Percentiles rank a stretch among this genome's conserved stretches.
These are phyloP conservation scores for Drosophila willistoni DNA, from an alignment of 1,140 invertebrate genomes.

Conservation along the genomic window DNA sequence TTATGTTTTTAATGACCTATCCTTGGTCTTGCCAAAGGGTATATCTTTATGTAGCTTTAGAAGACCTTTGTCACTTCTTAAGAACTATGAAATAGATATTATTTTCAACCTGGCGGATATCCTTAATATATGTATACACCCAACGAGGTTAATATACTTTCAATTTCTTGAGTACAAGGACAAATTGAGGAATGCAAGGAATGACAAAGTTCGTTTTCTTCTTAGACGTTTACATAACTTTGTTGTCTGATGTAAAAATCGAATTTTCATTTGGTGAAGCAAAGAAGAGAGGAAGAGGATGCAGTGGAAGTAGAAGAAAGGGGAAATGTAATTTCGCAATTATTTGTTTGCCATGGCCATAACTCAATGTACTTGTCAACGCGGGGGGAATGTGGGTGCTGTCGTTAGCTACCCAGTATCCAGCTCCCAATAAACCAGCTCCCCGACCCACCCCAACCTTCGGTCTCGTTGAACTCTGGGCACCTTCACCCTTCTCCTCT, in stretches of 20 bases:
- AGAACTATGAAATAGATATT: too few relatives aligned
- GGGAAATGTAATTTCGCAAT: constrained; percentile 73
- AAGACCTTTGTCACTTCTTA: too few relatives aligned
- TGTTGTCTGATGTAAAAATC: background rate
- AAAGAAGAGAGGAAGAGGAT: constrained; percentile 21
- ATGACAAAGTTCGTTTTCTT: background rate
- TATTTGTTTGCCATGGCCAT: constrained; percentile 77
- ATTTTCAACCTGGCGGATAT: too few relatives aligned
- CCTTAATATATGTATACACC: too few relatives aligned
- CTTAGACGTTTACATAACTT: background rate
- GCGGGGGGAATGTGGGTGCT: constrained; percentile 59
- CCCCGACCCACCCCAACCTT: background rate
- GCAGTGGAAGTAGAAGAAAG: constrained; percentile 22
- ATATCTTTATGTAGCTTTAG: too few relatives aligned
- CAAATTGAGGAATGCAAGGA: background rate
- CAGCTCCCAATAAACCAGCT: too few relatives aligned
- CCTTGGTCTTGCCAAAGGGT: too few relatives aligned
- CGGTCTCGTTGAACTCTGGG: background rate
- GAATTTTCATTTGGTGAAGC: constrained; percentile 18
- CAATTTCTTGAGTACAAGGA: background rate
- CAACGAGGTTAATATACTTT: too few relatives aligned
- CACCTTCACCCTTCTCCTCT: constrained; percentile 19
- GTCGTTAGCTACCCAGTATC: constrained; percentile 28
- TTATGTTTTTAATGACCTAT: too few relatives aligned
- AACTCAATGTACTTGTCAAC: constrained; percentile 70